phyloP scores from a whole-genome alignment of 2,797 vertebrate genomes.

The Oryzias dopingdopingensis region DNA sequence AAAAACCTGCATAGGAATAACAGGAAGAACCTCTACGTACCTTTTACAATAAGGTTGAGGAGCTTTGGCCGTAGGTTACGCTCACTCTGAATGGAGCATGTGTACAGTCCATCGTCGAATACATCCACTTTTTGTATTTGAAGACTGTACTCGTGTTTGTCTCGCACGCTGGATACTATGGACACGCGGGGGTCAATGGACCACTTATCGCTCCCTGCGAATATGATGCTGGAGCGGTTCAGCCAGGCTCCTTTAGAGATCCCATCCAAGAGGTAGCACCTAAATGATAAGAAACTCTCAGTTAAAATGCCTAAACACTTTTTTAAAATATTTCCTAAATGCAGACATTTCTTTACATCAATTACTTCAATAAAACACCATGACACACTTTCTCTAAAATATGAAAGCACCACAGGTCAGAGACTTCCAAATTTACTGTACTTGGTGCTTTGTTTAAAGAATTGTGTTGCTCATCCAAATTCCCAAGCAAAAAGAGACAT shows the following conservation, averaged over 20 bases:
- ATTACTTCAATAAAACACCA: too few species aligned
- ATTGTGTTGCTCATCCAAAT: too few species aligned
- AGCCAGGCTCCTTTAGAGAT: slow-evolving; percentile 98
- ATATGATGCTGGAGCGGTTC: slow-evolving; percentile 98
- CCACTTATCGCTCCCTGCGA: slow-evolving; percentile 96
- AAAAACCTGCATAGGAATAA: neutral
- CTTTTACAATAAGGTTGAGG: slow-evolving; percentile 95
- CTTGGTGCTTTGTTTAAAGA: too few species aligned
- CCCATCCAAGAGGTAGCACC: slow-evolving; percentile 95
- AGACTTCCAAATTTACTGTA: too few species aligned
- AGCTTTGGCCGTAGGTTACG: slow-evolving; percentile 89
- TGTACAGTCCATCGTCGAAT: slow-evolving; percentile 93
- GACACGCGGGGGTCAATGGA: slow-evolving; percentile 96
- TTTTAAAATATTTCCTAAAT: neutral
- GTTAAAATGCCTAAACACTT: slow-evolving; percentile 16
- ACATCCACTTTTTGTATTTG: slow-evolving; percentile 98
- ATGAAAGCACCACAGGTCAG: too few species aligned
- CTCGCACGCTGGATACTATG: slow-evolving; percentile 85
- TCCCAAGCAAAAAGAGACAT: too few species aligned
- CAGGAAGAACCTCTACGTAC: slow-evolving; percentile 63
- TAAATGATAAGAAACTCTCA: slow-evolving; percentile 55
- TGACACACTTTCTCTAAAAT: too few species aligned
- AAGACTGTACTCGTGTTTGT: slow-evolving; percentile 95
- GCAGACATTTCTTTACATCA: too few species aligned
- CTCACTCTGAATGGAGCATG: slow-evolving; percentile 95